phyloP scores from a whole-genome alignment of 2,888 invertebrate genomes.

The Lysandra coridon region DNA sequence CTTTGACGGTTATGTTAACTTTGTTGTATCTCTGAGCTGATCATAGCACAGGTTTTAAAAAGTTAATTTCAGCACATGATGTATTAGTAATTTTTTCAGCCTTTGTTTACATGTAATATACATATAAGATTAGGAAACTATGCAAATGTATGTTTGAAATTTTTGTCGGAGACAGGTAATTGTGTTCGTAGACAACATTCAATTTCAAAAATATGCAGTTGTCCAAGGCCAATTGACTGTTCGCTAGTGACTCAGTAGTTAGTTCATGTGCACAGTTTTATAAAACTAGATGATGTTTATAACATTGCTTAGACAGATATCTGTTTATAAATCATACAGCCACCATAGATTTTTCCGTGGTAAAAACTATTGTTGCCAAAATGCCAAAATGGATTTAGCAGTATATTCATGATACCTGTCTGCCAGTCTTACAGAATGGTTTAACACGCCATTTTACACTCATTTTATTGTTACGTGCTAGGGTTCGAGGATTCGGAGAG shows the following conservation, averaged over 20 bases:
- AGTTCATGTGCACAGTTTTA: background rate
- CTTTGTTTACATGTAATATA: background rate
- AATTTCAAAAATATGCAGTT: background rate
- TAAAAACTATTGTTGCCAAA: no score
- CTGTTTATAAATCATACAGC: background rate
- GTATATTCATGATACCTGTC: no score
- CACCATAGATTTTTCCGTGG: no score
- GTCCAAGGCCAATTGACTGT: background rate
- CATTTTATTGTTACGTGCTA: no score
- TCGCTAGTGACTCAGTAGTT: background rate
- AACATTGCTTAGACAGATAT: background rate
- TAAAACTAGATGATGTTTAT: background rate
- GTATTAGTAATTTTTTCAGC: background rate
- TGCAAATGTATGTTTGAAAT: background rate
- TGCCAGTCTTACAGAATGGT: no score
- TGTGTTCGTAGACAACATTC: background rate
- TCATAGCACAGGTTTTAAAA: background rate
- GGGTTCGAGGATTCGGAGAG: no score
- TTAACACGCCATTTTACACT: no score
- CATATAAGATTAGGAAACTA: background rate
- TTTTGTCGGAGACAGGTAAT: background rate
- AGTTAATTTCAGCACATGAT: background rate
- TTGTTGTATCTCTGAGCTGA: no score
- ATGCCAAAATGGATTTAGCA: no score
- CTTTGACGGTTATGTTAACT: no score